Percentiles rank a stretch among this genome's conserved stretches.
These are phyloP conservation scores for Entelurus aequoreus DNA, from an alignment of 2,113 vertebrate species.

Conservation along the genomic window DNA sequence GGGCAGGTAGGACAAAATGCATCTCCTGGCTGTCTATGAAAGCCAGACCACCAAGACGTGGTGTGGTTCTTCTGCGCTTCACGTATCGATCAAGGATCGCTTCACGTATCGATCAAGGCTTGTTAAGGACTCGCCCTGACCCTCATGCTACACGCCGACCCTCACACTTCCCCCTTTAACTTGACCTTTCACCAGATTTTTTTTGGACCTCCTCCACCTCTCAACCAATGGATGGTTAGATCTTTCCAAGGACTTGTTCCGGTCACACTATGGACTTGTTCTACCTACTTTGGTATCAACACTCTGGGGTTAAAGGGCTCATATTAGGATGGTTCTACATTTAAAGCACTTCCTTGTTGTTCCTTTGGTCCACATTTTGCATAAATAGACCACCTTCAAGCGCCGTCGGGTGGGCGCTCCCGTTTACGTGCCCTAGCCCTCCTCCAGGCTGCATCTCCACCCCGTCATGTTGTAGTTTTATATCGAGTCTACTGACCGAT, in stretches of 20 bases:
- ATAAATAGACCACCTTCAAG: too few species aligned
- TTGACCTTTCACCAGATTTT: conserved; percentile 44
- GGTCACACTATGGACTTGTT: neutral
- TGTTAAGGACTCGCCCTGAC: conserved; percentile 52
- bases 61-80: neutral
- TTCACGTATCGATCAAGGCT: conserved; percentile 57
- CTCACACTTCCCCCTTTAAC: conserved; percentile 58
- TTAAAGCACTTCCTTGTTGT: neutral
- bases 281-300: too few species aligned
- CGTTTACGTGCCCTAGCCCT: too few species aligned
- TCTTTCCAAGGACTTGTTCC: conserved; percentile 14
- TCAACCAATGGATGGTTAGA: conserved; percentile 1
- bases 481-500: too few species aligned
- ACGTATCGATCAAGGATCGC: too few species aligned
- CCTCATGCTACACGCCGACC: conserved; percentile 34
- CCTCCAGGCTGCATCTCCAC: too few species aligned
- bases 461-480: too few species aligned
- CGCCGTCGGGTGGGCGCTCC: too few species aligned
- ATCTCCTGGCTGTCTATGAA: conserved; percentile 22
- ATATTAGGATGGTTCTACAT: neutral
- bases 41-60: conserved; percentile 53
- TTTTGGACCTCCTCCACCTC: conserved; percentile 21
- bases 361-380: too few species aligned
- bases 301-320: neutral
- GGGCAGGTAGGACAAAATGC: conserved; percentile 53